Percentiles rank a stretch among this genome's conserved stretches.
These are phyloP conservation scores for Thunnus albacares DNA, from an alignment of 2,797 vertebrate species.

Conservation along the genomic window DNA sequence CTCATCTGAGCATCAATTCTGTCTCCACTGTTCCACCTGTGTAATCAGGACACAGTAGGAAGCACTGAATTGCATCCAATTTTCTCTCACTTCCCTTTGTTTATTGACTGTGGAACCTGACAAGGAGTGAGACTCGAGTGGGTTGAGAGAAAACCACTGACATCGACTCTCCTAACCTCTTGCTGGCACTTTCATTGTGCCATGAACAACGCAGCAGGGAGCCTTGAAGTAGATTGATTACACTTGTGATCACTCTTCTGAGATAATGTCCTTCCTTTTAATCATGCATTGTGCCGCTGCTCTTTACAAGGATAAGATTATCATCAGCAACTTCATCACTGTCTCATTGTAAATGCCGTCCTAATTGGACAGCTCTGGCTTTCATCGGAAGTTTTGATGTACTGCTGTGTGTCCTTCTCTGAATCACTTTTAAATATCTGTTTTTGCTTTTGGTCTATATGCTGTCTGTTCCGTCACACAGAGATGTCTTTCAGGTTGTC, in stretches of 20 bases:
- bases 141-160: slow-evolving; percentile 59
- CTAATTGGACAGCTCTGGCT: slow-evolving; percentile 72
- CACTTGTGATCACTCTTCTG: slow-evolving; percentile 75
- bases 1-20: slow-evolving; percentile 57
- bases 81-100: slow-evolving; percentile 70
- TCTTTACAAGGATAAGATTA: slow-evolving; percentile 79
- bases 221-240: slow-evolving; percentile 82
- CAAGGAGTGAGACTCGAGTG: slow-evolving; percentile 55
- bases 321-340: slow-evolving; percentile 81
- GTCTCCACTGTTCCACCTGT: slow-evolving; percentile 54
- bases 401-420: slow-evolving; percentile 50
- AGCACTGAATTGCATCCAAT: slow-evolving; percentile 70
- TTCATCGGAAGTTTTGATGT: slow-evolving; percentile 55
- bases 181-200: slow-evolving; percentile 54
- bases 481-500: not conserved
- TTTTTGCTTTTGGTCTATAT: not conserved
- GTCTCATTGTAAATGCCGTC: slow-evolving; percentile 74
- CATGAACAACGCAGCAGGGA: slow-evolving; percentile 59
- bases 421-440: slow-evolving; percentile 16
- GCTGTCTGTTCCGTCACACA: not conserved
- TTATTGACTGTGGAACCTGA: slow-evolving; percentile 70
- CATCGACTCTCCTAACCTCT: slow-evolving; percentile 54
- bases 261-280: slow-evolving; percentile 83
- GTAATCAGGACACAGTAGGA: slow-evolving; percentile 74
- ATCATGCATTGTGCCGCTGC: slow-evolving; percentile 77